Conservation (phyloP, 2,113 vertebrate genomes). For the Patagioenas fasciata region DNA sequence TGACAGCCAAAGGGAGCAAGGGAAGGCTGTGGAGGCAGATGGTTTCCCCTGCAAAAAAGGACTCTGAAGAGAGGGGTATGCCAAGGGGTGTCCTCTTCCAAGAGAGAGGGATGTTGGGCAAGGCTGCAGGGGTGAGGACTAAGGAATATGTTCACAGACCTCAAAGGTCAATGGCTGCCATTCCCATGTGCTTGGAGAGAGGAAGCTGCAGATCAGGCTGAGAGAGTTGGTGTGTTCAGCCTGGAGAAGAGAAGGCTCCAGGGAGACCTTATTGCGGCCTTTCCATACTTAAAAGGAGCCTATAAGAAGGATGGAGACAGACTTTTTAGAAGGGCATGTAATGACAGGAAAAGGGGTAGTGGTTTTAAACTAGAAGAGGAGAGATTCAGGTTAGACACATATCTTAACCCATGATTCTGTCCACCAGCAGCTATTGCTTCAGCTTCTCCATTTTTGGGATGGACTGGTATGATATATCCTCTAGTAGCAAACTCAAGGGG, state of each 20-base stretch:
- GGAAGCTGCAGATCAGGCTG: background rate
- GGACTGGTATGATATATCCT: background rate
- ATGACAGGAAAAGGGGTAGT: too few relatives aligned
- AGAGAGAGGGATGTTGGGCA: background rate
- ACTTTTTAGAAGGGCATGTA: too few relatives aligned
- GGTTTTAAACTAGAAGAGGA: too few relatives aligned
- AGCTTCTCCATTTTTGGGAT: background rate
- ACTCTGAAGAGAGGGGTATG: background rate
- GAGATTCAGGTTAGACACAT: too few relatives aligned
- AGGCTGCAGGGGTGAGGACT: background rate
- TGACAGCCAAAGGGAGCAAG: background rate
- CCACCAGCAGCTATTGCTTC: background rate
- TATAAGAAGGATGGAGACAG: too few relatives aligned
- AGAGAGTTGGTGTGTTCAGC: too few relatives aligned
- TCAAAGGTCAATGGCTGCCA: background rate
- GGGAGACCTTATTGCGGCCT: too few relatives aligned
- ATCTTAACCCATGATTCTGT: background rate
- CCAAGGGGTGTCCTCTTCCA: background rate
- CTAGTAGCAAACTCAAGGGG: background rate
- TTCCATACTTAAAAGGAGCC: too few relatives aligned
- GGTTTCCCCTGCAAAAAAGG: background rate
- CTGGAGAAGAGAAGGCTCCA: too few relatives aligned
- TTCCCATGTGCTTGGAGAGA: background rate
- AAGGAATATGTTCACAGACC: background rate
- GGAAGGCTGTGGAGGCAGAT: background rate